Evolutionary conservation across 2,888 invertebrate genomes (phyloP).

Genomic region (Zaprionus lineosus): DNA sequence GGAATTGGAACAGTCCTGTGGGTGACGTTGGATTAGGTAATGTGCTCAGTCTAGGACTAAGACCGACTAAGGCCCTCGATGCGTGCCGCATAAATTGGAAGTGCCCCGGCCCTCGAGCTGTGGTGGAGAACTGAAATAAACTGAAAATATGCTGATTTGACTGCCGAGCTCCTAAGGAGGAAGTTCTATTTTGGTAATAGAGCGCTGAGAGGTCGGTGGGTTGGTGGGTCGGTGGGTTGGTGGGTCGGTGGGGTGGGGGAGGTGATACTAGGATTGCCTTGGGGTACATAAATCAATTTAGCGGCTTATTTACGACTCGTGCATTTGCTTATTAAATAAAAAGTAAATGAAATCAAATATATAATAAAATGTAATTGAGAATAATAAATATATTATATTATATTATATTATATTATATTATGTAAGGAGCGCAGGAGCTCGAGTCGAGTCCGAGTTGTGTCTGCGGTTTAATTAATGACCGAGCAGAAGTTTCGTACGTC

Average conservation of each 20-base stretch:
- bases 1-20: neutral
- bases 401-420: no score
- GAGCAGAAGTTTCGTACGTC: no score
- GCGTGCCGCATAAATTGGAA: conserved; percentile 49
- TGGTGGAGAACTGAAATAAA: no score
- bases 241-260: no score
- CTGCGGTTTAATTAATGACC: no score
- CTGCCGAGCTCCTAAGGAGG: no score
- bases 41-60: conserved; percentile 7
- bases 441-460: no score
- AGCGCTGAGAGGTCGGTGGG: no score
- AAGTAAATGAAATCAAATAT: neutral
- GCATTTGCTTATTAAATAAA: conserved; percentile 43
- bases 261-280: conserved; percentile 2
- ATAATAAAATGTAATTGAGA: conserved; percentile 18
- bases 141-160: conserved; percentile 45
- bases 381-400: conserved; percentile 10
- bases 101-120: neutral
- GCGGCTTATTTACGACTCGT: conserved; percentile 57
- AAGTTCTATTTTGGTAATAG: no score
- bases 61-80: conserved; percentile 21
- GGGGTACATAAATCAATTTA: conserved; percentile 60
- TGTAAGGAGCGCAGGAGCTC: no score
- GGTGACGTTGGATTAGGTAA: conserved; percentile 8
- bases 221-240: no score